Evolutionary conservation across 2,888 invertebrate species (phyloP).

Genomic region (Beris chalybata): DNA sequence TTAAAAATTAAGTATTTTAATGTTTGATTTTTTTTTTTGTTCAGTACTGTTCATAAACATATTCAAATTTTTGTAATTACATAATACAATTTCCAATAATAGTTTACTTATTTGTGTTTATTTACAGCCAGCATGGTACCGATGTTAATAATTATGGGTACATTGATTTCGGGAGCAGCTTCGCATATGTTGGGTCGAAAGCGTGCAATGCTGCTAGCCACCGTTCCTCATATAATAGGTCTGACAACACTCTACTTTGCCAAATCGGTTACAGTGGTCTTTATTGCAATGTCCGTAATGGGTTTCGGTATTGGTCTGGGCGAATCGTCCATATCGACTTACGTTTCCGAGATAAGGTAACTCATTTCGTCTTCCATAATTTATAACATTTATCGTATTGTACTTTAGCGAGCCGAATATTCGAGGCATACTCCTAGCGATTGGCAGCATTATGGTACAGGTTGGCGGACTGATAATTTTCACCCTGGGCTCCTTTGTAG

Average conservation of each 20-base stretch:
- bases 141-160: slow-evolving; percentile 62
- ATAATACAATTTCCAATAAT: too few relatives aligned
- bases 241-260: slow-evolving; percentile 62
- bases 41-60: too few relatives aligned
- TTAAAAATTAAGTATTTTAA: too few relatives aligned
- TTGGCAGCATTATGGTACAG: slow-evolving; percentile 53
- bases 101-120: not conserved
- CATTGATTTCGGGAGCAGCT: slow-evolving; percentile 60
- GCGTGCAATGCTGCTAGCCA: slow-evolving; percentile 60
- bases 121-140: slow-evolving; percentile 59
- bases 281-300: slow-evolving; percentile 59
- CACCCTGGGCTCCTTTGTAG: slow-evolving; percentile 59
- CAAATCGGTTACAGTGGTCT: slow-evolving; percentile 57
- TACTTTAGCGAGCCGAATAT: slow-evolving; percentile 58
- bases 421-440: slow-evolving; percentile 60
- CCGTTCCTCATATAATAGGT: slow-evolving; percentile 61
- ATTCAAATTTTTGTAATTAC: too few relatives aligned
- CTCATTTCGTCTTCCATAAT: not conserved
- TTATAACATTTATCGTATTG: not conserved
- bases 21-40: too few relatives aligned
- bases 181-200: slow-evolving; percentile 61
- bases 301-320: slow-evolving; percentile 63
- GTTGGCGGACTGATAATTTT: slow-evolving; percentile 60
- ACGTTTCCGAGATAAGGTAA: slow-evolving; percentile 62
- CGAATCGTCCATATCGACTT: slow-evolving; percentile 63